A percentile compares a stretch with the other conserved stretches of the same genome.
Evolutionary conservation across 1,140 invertebrate species (phyloP).

Genomic region (Pectinophora gossypiella): DNA sequence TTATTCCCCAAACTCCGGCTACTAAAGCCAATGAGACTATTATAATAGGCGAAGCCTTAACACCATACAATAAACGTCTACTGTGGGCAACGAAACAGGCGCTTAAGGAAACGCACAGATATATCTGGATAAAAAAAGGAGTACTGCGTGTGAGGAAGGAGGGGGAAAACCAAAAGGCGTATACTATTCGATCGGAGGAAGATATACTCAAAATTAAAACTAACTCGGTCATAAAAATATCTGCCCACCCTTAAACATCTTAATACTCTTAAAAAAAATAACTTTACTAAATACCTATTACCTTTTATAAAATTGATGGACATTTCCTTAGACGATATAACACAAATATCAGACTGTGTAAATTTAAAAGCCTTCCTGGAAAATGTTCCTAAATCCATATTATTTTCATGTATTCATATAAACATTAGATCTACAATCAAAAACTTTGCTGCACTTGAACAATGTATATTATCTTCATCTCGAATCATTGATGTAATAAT

Average conservation of each 20-base stretch:
- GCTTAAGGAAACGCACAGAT: not conserved
- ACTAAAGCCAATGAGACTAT: not conserved
- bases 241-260: not conserved
- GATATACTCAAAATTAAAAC: not conserved
- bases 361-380: not conserved
- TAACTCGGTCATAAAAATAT: not conserved
- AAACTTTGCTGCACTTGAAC: not conserved
- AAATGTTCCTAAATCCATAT: not conserved
- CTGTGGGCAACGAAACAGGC: not conserved
- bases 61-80: conserved; percentile 2
- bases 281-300: too few relatives aligned
- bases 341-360: not conserved
- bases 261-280: not conserved
- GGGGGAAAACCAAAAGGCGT: not conserved
- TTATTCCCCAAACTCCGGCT: not conserved
- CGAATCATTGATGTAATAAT: not conserved
- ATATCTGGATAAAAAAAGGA: not conserved
- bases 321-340: not conserved
- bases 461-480: not conserved
- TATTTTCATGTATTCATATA: not conserved
- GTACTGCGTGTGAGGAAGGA: not conserved
- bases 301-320: too few relatives aligned
- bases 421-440: conserved; percentile 1
- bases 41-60: not conserved
- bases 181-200: not conserved